phyloP scores from a whole-genome alignment of 2,888 invertebrate genomes.

The Conops quadrifasciatus region DNA sequence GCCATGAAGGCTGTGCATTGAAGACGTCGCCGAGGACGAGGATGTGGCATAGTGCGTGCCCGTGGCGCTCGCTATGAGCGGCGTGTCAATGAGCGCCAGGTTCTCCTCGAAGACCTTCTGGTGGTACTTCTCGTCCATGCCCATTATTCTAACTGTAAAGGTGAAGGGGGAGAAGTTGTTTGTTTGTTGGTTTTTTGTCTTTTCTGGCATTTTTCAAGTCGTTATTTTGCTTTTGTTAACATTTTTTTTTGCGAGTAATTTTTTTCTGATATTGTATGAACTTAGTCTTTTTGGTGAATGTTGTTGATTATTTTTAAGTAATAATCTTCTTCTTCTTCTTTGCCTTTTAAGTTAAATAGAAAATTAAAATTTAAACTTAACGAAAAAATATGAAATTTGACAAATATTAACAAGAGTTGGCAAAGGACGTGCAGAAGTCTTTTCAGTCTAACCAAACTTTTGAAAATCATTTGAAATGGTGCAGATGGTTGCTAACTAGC shows the following conservation, averaged over 20 bases:
- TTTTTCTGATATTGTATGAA: no score
- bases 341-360: not conserved
- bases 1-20: constrained; percentile 46
- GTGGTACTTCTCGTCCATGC: constrained; percentile 66
- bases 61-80: constrained; percentile 59
- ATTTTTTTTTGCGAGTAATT: no score
- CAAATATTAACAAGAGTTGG: constrained; percentile 23
- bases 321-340: not conserved
- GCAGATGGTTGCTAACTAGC: not conserved
- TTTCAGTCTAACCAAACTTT: not conserved
- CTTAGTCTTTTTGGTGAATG: no score
- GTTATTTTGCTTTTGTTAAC: no score
- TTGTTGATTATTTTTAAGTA: not conserved
- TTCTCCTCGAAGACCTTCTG: constrained; percentile 65
- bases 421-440: constrained; percentile 20
- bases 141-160: constrained; percentile 66
- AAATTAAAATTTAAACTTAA: not conserved
- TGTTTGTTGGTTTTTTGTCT: constrained; percentile 1
- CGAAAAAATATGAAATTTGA: constrained; percentile 1
- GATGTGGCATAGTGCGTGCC: constrained; percentile 59
- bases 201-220: not conserved
- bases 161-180: constrained; percentile 52
- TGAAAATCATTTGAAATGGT: constrained; percentile 2
- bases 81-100: constrained; percentile 65
- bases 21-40: constrained; percentile 38